These are phyloP conservation scores for Melanogrammus aeglefinus DNA, from an alignment of 2,797 vertebrate genomes.

Conservation along the genomic window DNA sequence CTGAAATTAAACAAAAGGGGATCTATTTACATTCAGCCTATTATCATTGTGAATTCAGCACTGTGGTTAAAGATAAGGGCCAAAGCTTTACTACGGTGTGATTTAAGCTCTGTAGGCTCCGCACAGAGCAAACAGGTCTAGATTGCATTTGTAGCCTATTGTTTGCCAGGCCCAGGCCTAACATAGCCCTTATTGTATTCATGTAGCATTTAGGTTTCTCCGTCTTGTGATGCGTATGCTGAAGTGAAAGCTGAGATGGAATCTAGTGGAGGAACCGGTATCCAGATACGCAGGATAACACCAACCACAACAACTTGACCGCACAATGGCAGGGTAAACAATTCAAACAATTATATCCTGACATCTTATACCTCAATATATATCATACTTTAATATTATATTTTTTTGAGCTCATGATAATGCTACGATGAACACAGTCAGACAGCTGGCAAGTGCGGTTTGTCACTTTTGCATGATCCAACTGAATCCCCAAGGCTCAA, in stretches of 20 bases:
- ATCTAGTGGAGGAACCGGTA: no score
- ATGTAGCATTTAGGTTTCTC: background rate
- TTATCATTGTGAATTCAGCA: no score
- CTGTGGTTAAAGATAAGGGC: no score
- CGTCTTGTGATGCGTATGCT: no score
- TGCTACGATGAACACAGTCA: background rate
- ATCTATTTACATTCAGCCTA: no score
- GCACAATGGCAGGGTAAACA: background rate
- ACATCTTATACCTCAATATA: background rate
- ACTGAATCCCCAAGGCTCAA: background rate
- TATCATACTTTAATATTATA: background rate
- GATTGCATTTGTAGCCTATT: no score
- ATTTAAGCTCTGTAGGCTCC: no score
- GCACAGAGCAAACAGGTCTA: no score
- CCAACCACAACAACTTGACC: background rate
- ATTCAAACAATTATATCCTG: background rate
- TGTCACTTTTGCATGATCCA: conserved; percentile 12
- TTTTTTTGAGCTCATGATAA: background rate
- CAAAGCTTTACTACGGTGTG: no score
- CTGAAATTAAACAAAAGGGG: no score
- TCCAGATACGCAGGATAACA: no score
- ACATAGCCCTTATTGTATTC: background rate
- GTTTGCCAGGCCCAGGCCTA: background rate
- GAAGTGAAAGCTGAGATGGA: no score
- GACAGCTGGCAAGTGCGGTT: background rate